Evolutionary conservation across 92 coral and sea anemone genomes (phyloP).

Genomic region (Palythoa heliodiscus): DNA sequence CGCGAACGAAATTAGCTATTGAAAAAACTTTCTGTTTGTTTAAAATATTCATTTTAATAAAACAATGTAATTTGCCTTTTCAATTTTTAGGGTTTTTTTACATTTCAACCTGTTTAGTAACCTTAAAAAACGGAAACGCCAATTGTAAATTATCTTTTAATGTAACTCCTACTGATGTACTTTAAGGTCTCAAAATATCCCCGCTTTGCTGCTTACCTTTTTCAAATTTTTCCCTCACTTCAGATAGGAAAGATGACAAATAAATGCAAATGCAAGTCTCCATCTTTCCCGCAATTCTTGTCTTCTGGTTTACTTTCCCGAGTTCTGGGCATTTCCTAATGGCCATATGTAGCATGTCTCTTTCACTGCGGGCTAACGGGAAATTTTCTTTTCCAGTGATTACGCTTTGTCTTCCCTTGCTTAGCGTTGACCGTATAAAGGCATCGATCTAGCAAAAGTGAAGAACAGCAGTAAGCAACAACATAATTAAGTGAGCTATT

Average conservation of each 20-base stretch:
- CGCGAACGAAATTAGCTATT: slow-evolving; percentile 21
- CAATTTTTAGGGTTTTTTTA: neutral
- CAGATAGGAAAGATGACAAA: slow-evolving; percentile 41
- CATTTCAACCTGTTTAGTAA: too few relatives aligned
- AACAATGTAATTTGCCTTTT: neutral
- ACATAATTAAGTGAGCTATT: slow-evolving; percentile 10
- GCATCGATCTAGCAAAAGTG: slow-evolving; percentile 37
- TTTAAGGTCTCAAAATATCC: neutral
- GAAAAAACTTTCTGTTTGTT: slow-evolving; percentile 2
- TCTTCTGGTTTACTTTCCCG: slow-evolving; percentile 36
- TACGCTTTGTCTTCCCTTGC: slow-evolving; percentile 43
- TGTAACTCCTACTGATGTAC: slow-evolving; percentile 4
- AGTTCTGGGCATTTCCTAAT: slow-evolving; percentile 34
- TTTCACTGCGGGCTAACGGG: slow-evolving; percentile 45
- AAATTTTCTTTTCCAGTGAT: slow-evolving; percentile 46
- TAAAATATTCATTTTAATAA: neutral
- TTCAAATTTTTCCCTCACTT: slow-evolving; percentile 12
- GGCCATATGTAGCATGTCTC: slow-evolving; percentile 20
- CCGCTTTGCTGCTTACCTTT: slow-evolving; percentile 4
- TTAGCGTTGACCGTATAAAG: slow-evolving; percentile 42
- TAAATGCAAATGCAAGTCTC: slow-evolving; percentile 46
- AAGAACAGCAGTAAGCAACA: slow-evolving; percentile 31
- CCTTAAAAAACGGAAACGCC: neutral
- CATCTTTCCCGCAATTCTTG: slow-evolving; percentile 48
- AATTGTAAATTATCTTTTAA: neutral